A percentile compares a stretch with the other conserved stretches of the same genome.
Conservation (phyloP, 1,140 invertebrate genomes). For the Patella vulgata region DNA sequence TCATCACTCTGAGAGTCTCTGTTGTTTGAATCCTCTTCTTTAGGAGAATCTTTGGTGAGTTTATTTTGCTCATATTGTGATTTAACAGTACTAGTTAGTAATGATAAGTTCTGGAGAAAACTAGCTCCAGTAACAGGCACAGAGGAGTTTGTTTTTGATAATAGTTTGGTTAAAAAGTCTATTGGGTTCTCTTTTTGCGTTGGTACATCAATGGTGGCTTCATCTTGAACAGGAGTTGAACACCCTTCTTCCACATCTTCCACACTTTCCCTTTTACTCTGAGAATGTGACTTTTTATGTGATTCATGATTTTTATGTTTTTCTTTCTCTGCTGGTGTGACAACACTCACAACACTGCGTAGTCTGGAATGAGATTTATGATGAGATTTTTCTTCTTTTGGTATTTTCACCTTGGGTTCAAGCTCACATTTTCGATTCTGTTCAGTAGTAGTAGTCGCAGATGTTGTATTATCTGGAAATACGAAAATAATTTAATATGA, state of each 20-base stretch:
- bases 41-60: neutral
- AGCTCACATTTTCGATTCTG: neutral
- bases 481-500: no score
- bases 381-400: neutral
- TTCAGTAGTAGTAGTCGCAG: no score
- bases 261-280: no score
- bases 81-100: conserved; percentile 47
- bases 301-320: neutral
- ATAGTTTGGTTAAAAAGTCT: conserved; percentile 59
- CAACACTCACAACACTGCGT: neutral
- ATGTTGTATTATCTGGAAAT: no score
- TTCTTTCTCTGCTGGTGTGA: no score
- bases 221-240: conserved; percentile 55
- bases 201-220: conserved; percentile 41
- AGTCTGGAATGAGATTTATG: neutral
- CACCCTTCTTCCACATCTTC: conserved; percentile 41
- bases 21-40: no score
- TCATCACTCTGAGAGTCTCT: no score
- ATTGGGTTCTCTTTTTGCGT: conserved; percentile 54
- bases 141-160: conserved; percentile 51
- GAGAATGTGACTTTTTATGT: neutral
- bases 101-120: conserved; percentile 52
- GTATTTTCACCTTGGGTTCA: neutral
- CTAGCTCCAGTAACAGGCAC: conserved; percentile 30
- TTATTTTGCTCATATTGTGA: conserved; percentile 27